phyloP scores from a whole-genome alignment of 2,888 invertebrate genomes.

The Cylloceria caligata region DNA sequence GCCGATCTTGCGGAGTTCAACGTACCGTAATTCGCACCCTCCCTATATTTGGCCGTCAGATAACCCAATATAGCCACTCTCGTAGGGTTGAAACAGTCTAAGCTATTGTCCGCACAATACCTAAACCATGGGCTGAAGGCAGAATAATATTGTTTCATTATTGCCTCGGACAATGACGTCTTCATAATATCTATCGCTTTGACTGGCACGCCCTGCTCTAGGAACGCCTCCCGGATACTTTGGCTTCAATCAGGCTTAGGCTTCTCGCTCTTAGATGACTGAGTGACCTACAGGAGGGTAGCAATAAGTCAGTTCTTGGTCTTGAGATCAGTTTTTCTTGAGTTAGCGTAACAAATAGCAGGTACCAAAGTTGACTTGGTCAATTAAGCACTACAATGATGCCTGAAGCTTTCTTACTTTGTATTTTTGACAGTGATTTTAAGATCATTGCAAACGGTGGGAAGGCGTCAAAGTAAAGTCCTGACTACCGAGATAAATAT shows the following conservation, averaged over 20 bases:
- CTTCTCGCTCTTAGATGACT: slow-evolving; percentile 37
- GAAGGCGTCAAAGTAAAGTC: slow-evolving; percentile 61
- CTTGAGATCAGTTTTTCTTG: background rate
- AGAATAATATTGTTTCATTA: slow-evolving; percentile 48
- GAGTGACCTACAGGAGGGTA: slow-evolving; percentile 22
- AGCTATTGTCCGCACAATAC: no score
- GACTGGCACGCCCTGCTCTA: slow-evolving; percentile 25
- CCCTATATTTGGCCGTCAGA: slow-evolving; percentile 35
- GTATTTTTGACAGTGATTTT: slow-evolving; percentile 50
- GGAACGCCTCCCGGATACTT: slow-evolving; percentile 48
- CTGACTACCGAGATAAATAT: slow-evolving; percentile 57
- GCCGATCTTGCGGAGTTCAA: slow-evolving; percentile 44
- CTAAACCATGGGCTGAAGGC: no score
- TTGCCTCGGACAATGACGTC: slow-evolving; percentile 42
- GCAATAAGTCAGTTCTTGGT: background rate
- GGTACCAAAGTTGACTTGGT: slow-evolving; percentile 64
- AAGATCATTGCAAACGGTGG: slow-evolving; percentile 64
- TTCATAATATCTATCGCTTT: slow-evolving; percentile 24
- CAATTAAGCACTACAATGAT: slow-evolving; percentile 61
- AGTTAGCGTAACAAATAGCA: slow-evolving; percentile 29
- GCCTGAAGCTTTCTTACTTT: slow-evolving; percentile 56
- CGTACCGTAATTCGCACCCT: slow-evolving; percentile 45
- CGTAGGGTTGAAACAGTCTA: slow-evolving; percentile 16
- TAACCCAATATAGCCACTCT: slow-evolving; percentile 23
- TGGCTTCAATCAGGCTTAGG: slow-evolving; percentile 49